Percentiles rank a stretch among this genome's conserved stretches.
Evolutionary conservation across 2,888 invertebrate genomes (phyloP).

Genomic region (Lacanobia wlatinum): DNA sequence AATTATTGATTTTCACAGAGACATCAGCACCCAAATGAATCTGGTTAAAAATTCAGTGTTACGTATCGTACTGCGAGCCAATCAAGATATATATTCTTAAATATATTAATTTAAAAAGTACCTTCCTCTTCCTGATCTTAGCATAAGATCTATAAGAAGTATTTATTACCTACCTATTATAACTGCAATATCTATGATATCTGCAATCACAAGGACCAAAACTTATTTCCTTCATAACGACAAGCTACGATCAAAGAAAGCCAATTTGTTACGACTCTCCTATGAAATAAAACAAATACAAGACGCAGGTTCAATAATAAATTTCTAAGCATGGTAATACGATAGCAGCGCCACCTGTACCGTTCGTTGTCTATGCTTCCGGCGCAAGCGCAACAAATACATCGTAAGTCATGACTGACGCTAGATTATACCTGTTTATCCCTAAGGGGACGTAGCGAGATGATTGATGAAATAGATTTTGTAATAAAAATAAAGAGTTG

Average conservation of each 20-base stretch:
- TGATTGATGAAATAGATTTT: slow-evolving; percentile 43
- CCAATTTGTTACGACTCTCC: slow-evolving; percentile 16
- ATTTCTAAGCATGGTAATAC: slow-evolving; percentile 52
- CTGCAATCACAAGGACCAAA: background rate
- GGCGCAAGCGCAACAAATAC: slow-evolving; percentile 48
- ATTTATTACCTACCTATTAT: background rate
- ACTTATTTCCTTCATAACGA: background rate
- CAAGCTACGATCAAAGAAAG: slow-evolving; percentile 1
- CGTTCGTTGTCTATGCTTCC: slow-evolving; percentile 52
- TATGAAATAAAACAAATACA: slow-evolving; percentile 38
- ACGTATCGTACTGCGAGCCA: background rate
- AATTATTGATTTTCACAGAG: background rate
- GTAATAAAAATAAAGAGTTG: slow-evolving; percentile 4
- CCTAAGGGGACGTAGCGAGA: slow-evolving; percentile 33
- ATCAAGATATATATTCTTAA: background rate
- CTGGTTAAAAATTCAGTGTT: background rate
- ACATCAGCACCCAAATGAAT: background rate
- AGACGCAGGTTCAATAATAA: slow-evolving; percentile 40
- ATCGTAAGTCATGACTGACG: slow-evolving; percentile 57
- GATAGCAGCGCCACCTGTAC: slow-evolving; percentile 63
- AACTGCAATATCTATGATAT: background rate
- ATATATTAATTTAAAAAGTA: background rate
- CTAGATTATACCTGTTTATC: slow-evolving; percentile 53
- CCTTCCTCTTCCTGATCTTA: no score
- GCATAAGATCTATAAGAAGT: background rate